Conservation (phyloP, 2,113 vertebrate species). For the Ceyx cyanopectus region DNA sequence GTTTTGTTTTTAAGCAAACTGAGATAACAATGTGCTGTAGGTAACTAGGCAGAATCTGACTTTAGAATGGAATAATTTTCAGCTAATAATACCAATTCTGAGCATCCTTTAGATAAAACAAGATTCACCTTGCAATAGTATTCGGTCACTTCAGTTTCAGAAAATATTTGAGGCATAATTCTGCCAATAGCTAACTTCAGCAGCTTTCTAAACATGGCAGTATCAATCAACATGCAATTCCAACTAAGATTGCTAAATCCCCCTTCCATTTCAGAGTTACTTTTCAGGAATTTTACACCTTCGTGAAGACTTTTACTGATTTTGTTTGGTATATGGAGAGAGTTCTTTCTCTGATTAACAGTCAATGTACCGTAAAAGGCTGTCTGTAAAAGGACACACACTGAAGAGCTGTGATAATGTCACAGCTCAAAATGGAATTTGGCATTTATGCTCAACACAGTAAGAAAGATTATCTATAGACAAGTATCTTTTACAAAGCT, state of each 20-base stretch:
- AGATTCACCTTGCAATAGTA: not conserved
- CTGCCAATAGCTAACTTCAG: not conserved
- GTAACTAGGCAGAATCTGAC: not conserved
- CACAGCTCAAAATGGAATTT: conserved; percentile 11
- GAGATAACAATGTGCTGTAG: too few relatives aligned
- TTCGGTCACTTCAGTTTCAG: not conserved
- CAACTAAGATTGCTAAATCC: conserved; percentile 23
- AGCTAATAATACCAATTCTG: not conserved
- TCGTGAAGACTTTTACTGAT: conserved; percentile 3
- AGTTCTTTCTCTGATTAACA: conserved; percentile 31
- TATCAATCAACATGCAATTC: not conserved
- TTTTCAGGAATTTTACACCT: conserved; percentile 37
- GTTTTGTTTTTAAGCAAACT: too few relatives aligned
- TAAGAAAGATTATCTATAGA: not conserved
- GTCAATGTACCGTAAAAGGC: conserved; percentile 34
- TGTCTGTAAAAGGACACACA: conserved; percentile 56
- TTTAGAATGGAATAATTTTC: not conserved
- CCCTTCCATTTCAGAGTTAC: conserved; percentile 4
- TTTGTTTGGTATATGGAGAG: conserved; percentile 12
- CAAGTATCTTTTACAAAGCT: not conserved
- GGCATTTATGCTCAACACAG: conserved; percentile 1
- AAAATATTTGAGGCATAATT: not conserved
- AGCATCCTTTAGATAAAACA: not conserved
- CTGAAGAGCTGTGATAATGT: conserved; percentile 21
- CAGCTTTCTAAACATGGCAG: not conserved